Evolutionary conservation across 2,113 vertebrate species (phyloP).

Genomic region (Atlantisia rogersi): DNA sequence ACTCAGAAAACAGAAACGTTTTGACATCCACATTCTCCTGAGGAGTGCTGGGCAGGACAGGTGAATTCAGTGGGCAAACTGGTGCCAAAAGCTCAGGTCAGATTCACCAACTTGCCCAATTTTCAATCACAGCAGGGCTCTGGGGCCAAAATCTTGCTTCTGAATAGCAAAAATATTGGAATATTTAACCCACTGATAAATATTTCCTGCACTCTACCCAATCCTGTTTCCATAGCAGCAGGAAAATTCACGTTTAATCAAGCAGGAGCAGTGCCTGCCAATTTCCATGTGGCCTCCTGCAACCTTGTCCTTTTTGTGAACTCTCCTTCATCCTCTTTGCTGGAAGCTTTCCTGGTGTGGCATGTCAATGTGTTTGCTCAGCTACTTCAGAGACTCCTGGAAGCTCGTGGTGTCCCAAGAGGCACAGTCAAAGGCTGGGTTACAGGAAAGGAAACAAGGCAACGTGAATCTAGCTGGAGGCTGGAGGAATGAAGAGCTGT

Average conservation of each 20-base stretch:
- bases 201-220: neutral
- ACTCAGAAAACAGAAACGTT: neutral
- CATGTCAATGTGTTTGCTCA: neutral
- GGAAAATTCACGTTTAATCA: conserved; percentile 14
- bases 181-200: conserved; percentile 2
- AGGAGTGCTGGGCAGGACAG: neutral
- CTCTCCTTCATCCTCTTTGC: neutral
- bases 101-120: neutral
- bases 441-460: neutral
- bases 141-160: neutral
- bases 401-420: neutral
- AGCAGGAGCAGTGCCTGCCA: neutral
- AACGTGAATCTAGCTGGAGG: neutral
- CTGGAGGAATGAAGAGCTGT: neutral
- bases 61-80: neutral
- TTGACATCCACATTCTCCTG: neutral
- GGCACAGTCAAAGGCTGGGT: fast-evolving
- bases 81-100: neutral
- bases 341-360: neutral
- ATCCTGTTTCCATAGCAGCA: conserved; percentile 43
- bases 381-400: neutral
- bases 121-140: neutral
- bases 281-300: neutral
- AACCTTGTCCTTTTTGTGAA: conserved; percentile 6
- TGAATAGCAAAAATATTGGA: neutral